Base-by-base conservation (phyloP, 2,888 invertebrate species). In the Parnassius mnemosyne region DNA sequence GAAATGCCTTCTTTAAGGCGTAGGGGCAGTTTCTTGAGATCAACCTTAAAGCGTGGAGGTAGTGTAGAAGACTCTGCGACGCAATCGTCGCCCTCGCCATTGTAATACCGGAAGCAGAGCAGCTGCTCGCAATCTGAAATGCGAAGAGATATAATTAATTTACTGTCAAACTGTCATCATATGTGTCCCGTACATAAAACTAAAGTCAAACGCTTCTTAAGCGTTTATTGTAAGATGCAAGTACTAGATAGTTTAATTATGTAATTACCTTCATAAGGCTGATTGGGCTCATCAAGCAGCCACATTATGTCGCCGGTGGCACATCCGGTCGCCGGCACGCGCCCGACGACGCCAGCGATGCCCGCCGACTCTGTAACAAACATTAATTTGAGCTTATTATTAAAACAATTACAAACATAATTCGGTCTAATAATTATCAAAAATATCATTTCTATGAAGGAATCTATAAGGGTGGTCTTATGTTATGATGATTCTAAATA, bases 81-180 rank as follows among this genome's bases (percentile, higher is more conserved):
- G 78, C 94, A 94, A 72, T 94, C 93, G 72, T 94, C 90, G 67
- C 92, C 92, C 64, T 93, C 89, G 69, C 94, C 93, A 84, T 93
- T 93, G 87, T 94, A 94, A 85, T 94, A 95, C 57, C 94, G 94
- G 81, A 95, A 94, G 80, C 94, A 94, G 69, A 94, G 89, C 68
- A 94, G 88, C 80, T 94, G 94, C 79, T 94, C 93, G 80, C 94
- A 94, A 80, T 94, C 94, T 94, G 92, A 66, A 93, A 93, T 57
- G n/a, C 20, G 20, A 20, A 54, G 41, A 11, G 13, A 34, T 34
- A 34, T 34, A 34, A 34, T 34, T 34, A 34, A 34, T 7, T 34
- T 34, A 34, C 5, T 34, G 34, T 34, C 34, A 34, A 34, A 34
- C 34, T 34, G 34, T 34, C 7, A 34, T 34, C 34, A 34, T 34